These are phyloP conservation scores for Lepidostoma basale DNA, from an alignment of 1,140 invertebrate genomes.

Conservation along the genomic window DNA sequence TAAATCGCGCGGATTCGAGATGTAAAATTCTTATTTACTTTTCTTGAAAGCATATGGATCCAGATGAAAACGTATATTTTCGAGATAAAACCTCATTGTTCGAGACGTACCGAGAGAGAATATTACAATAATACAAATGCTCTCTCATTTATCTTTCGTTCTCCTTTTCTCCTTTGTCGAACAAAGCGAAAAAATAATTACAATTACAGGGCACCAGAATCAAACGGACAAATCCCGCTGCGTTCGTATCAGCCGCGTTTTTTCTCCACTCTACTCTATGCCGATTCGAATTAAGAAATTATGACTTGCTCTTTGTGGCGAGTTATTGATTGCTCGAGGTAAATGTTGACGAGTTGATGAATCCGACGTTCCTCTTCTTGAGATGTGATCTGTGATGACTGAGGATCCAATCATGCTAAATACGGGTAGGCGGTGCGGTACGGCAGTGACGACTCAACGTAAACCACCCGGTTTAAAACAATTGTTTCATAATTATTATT, in stretches of 20 bases:
- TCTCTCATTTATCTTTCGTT: not conserved
- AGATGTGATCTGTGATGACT: too few relatives aligned
- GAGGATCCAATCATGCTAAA: too few relatives aligned
- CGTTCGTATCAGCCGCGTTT: not conserved
- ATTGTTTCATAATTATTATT: too few relatives aligned
- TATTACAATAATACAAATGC: not conserved
- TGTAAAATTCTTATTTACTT: too few relatives aligned
- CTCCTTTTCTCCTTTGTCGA: not conserved
- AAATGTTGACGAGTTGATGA: not conserved
- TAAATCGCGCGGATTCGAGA: too few relatives aligned
- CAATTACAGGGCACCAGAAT: constrained; percentile 1
- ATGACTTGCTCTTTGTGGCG: constrained; percentile 23
- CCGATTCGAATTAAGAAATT: constrained; percentile 28
- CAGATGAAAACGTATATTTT: too few relatives aligned
- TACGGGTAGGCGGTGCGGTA: too few relatives aligned
- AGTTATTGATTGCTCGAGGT: not conserved
- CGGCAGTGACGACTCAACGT: too few relatives aligned
- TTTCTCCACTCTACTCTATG: not conserved
- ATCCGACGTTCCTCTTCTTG: not conserved
- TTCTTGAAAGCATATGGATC: too few relatives aligned
- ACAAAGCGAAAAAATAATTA: constrained; percentile 12
- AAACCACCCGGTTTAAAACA: too few relatives aligned
- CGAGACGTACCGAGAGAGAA: too few relatives aligned
- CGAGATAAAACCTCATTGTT: too few relatives aligned
- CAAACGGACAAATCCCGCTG: constrained; percentile 9